These are phyloP conservation scores for Listronotus oregonensis DNA, from an alignment of 1,140 invertebrate species.

Conservation along the genomic window DNA sequence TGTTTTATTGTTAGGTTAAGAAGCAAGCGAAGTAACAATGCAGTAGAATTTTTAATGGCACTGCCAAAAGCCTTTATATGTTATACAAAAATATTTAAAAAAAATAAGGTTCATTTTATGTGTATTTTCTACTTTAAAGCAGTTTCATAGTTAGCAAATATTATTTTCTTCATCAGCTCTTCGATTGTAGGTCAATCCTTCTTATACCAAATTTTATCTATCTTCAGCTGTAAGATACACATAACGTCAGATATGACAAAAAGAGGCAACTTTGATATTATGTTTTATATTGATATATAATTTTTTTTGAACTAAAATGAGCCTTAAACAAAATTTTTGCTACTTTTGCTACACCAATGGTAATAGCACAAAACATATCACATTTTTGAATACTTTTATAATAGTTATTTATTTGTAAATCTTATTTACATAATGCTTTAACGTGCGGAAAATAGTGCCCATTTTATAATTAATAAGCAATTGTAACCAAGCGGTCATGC, in stretches of 20 bases:
- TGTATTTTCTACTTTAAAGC: too few relatives aligned
- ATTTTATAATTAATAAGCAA: background rate
- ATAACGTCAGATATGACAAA: too few relatives aligned
- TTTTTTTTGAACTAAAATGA: background rate
- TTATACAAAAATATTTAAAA: background rate
- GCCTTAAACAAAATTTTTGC: background rate
- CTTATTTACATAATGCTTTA: background rate
- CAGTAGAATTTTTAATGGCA: background rate
- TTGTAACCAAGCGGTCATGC: too few relatives aligned
- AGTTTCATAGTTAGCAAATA: too few relatives aligned
- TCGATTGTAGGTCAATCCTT: too few relatives aligned
- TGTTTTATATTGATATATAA: too few relatives aligned
- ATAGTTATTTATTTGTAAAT: constrained; percentile 3
- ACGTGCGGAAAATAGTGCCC: background rate
- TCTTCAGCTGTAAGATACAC: too few relatives aligned
- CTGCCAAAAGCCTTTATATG: background rate
- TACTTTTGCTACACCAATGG: background rate
- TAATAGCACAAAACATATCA: background rate
- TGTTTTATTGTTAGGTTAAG: background rate
- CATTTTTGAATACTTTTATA: background rate
- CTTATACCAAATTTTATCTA: too few relatives aligned
- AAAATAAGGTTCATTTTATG: too few relatives aligned
- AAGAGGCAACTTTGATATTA: too few relatives aligned
- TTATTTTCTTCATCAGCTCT: too few relatives aligned
- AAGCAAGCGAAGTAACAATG: background rate